Evolutionary conservation across 2,113 vertebrate genomes (phyloP).

Genomic region (Pipa parva): DNA sequence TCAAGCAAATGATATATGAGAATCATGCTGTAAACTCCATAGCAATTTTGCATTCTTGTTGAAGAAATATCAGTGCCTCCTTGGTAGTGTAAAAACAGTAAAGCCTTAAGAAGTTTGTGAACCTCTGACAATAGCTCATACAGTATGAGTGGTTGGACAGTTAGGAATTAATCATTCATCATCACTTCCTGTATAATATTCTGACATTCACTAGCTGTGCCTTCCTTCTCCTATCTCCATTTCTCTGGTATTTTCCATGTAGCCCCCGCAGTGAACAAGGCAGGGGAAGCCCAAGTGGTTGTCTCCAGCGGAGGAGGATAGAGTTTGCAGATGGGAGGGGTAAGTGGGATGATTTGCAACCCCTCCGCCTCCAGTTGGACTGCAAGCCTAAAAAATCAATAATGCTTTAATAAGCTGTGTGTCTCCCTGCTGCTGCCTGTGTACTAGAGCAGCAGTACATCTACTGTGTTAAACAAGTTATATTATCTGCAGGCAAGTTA

Average conservation of each 20-base stretch:
- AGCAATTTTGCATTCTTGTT: too few relatives aligned
- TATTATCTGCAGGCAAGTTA: too few relatives aligned
- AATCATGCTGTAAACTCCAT: too few relatives aligned
- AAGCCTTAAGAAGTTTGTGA: too few relatives aligned
- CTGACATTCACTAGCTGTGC: neutral
- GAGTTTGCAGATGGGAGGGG: constrained; percentile 4
- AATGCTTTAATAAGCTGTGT: constrained; percentile 11
- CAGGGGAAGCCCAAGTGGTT: constrained; percentile 36
- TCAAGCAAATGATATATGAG: too few relatives aligned
- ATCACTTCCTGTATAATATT: neutral
- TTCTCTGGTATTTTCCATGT: constrained; percentile 19
- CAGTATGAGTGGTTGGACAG: neutral
- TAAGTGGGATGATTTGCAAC: constrained; percentile 10
- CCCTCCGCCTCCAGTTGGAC: constrained; percentile 34
- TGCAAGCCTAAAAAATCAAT: constrained; percentile 13
- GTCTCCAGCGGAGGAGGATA: constrained; percentile 28
- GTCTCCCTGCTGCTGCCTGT: constrained; percentile 7
- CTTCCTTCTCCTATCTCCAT: neutral
- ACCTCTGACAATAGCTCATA: too few relatives aligned
- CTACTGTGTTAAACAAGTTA: neutral
- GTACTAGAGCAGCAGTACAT: neutral
- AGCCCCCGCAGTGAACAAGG: constrained; percentile 18
- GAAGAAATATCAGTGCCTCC: too few relatives aligned
- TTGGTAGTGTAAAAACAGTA: too few relatives aligned
- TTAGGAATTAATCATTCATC: neutral